A percentile compares a stretch with the other conserved stretches of the same genome.
These are phyloP conservation scores for Parus major DNA, from an alignment of 2,113 vertebrate species.

Conservation along the genomic window DNA sequence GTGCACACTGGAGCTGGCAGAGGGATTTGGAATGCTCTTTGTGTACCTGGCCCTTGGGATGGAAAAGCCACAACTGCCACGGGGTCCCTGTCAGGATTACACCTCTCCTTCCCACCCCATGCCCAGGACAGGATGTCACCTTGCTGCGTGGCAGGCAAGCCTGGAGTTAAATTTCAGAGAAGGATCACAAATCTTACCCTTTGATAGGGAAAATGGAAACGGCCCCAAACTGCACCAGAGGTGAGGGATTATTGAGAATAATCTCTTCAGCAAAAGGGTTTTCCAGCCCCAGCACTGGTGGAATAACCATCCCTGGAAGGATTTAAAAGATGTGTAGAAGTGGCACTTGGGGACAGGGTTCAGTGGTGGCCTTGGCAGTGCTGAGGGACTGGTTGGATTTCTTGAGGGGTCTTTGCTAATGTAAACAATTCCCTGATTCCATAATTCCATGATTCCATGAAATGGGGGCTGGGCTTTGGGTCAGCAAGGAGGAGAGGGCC, in stretches of 20 bases:
- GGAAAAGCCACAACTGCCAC: background rate
- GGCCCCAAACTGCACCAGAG: background rate
- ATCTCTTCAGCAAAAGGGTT: background rate
- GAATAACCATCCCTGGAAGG: background rate
- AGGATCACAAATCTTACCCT: background rate
- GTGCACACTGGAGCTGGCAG: background rate
- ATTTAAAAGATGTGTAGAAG: background rate
- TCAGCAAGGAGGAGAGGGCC: background rate
- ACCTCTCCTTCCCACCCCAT: background rate
- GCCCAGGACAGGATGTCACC: background rate
- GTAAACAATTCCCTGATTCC: background rate
- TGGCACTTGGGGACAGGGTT: background rate
- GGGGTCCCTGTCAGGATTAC: background rate
- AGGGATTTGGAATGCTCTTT: background rate
- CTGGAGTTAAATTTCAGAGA: background rate
- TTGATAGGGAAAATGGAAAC: background rate
- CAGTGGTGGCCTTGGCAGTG: background rate
- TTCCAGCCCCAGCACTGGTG: background rate
- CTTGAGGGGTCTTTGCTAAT: background rate
- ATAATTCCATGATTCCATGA: fast-evolving
- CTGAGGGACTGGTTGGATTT: background rate
- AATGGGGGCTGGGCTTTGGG: fast-evolving
- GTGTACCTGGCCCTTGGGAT: background rate
- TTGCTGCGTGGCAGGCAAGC: background rate
- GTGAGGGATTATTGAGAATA: background rate